Percentiles rank a stretch among this genome's conserved stretches.
These are phyloP conservation scores for Tipula lateralis DNA, from an alignment of 2,888 invertebrate species.

Conservation along the genomic window DNA sequence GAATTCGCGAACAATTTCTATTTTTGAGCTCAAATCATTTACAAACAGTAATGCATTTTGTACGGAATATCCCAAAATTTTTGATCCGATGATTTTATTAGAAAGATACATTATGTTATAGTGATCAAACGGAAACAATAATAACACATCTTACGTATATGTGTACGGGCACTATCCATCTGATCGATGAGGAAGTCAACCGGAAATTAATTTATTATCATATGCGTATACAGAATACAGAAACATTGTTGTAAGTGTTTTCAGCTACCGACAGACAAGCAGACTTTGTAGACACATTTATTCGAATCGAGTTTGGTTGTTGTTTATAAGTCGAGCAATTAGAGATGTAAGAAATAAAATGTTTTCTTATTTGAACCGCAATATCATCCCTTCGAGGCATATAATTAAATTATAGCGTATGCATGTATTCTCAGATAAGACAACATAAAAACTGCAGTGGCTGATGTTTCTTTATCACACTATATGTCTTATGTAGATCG, in stretches of 20 bases:
- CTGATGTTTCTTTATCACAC: not conserved
- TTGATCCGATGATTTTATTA: not conserved
- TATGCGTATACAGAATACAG: not conserved
- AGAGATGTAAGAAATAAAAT: not conserved
- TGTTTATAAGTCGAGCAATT: not conserved
- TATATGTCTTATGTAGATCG: not conserved
- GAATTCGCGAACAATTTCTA: not conserved
- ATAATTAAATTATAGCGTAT: not conserved
- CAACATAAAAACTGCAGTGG: not conserved
- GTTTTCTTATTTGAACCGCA: not conserved
- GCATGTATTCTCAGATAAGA: not conserved
- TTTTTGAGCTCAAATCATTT: not conserved
- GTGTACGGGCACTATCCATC: not conserved
- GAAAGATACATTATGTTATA: not conserved
- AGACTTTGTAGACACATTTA: not conserved
- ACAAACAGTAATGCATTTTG: not conserved
- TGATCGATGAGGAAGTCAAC: not conserved
- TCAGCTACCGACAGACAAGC: not conserved
- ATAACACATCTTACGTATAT: not conserved
- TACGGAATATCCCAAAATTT: not conserved
- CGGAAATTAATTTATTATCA: not conserved
- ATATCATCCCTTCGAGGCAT: not conserved
- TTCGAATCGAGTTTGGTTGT: not conserved
- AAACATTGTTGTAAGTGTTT: not conserved
- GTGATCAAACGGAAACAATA: not conserved